Conservation (phyloP, 1,140 invertebrate genomes). For the Sarcophaga peregrina region DNA sequence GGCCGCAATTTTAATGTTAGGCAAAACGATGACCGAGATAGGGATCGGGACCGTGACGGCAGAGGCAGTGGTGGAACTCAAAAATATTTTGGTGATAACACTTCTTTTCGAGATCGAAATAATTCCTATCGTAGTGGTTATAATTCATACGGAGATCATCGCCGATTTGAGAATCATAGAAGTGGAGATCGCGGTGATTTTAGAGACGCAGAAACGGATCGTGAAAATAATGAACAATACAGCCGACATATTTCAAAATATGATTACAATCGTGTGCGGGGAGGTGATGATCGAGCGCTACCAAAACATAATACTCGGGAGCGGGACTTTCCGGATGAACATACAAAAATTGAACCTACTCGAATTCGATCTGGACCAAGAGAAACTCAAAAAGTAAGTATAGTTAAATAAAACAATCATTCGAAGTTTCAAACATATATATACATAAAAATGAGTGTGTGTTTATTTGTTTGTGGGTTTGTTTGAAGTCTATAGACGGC, state of each 20-base stretch:
- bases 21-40: slow-evolving; percentile 57
- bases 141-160: slow-evolving; percentile 56
- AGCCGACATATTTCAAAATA: slow-evolving; percentile 51
- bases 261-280: slow-evolving; percentile 54
- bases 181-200: slow-evolving; percentile 47
- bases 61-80: slow-evolving; percentile 47
- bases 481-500: no score
- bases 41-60: slow-evolving; percentile 48
- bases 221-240: slow-evolving; percentile 55
- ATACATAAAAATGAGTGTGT: no score
- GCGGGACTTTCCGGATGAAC: slow-evolving; percentile 48
- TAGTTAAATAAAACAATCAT: neutral
- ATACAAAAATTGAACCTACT: slow-evolving; percentile 21
- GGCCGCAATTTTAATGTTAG: slow-evolving; percentile 53
- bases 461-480: no score
- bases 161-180: slow-evolving; percentile 54
- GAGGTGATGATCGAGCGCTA: slow-evolving; percentile 55
- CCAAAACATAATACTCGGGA: slow-evolving; percentile 53
- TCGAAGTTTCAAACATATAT: no score
- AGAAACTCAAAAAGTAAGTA: slow-evolving; percentile 57
- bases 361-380: slow-evolving; percentile 47
- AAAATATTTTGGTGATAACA: slow-evolving; percentile 56
- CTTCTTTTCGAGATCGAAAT: slow-evolving; percentile 56
- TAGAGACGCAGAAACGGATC: slow-evolving; percentile 57
- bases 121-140: slow-evolving; percentile 51